A percentile compares a stretch with the other conserved stretches of the same genome.
Evolutionary conservation across 1,140 invertebrate genomes (phyloP).

Genomic region (Choristoneura fumiferana): DNA sequence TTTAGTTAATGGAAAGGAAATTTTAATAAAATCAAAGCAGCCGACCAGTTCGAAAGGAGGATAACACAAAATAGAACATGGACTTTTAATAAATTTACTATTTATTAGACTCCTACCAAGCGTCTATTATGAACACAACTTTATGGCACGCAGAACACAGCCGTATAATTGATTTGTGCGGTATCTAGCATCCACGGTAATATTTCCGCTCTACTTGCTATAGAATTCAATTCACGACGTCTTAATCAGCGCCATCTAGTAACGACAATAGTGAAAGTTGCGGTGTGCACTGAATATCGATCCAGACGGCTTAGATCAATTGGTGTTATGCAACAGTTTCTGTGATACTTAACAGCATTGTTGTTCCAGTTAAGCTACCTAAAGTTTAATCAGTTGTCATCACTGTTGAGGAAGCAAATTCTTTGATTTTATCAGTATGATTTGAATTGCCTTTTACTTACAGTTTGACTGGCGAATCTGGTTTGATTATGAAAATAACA

Average conservation of each 20-base stretch:
- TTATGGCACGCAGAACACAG: slow-evolving; percentile 11
- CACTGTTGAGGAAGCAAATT: too few species aligned
- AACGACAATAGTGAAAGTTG: slow-evolving; percentile 55
- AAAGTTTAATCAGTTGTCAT: too few species aligned
- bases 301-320: slow-evolving; percentile 25
- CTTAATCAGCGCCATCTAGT: slow-evolving; percentile 41
- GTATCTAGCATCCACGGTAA: slow-evolving; percentile 22
- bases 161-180: slow-evolving; percentile 37
- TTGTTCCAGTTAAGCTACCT: not conserved
- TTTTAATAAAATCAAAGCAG: too few species aligned
- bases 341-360: not conserved
- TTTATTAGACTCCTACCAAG: not conserved
- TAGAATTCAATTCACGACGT: slow-evolving; percentile 44
- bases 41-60: too few species aligned
- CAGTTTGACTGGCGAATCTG: too few species aligned
- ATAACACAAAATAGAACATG: too few species aligned
- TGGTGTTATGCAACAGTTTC: not conserved
- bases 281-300: slow-evolving; percentile 41
- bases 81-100: too few species aligned
- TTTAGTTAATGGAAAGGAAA: too few species aligned
- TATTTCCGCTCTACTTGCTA: slow-evolving; percentile 49
- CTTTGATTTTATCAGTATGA: not conserved
- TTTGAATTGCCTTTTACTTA: not conserved
- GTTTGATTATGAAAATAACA: too few species aligned
- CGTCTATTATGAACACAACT: not conserved